phyloP scores from a whole-genome alignment of 2,113 vertebrate genomes.

The Varanus salvator region DNA sequence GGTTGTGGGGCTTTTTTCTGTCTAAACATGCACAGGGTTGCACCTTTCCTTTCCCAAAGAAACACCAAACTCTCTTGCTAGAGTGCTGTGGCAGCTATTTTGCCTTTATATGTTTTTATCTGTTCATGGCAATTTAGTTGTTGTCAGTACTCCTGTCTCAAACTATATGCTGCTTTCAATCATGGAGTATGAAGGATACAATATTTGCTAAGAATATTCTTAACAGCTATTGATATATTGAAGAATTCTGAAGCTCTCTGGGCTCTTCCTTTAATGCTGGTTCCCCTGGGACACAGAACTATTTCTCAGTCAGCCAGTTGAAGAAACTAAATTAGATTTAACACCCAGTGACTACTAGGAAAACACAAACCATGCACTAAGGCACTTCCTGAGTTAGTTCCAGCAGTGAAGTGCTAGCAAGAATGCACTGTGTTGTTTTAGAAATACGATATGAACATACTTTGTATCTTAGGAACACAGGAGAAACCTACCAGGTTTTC shows the following conservation, averaged over 20 bases:
- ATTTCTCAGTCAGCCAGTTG: neutral
- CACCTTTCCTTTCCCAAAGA: neutral
- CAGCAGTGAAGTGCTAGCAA: neutral
- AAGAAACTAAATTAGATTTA: constrained; percentile 12
- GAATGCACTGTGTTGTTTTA: neutral
- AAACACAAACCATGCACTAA: neutral
- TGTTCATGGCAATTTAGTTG: neutral
- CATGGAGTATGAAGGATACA: neutral
- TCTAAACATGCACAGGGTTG: neutral
- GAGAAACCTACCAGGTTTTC: neutral
- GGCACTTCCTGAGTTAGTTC: neutral
- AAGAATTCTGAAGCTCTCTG: neutral
- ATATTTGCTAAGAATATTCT: neutral
- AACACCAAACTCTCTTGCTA: neutral
- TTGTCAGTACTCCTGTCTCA: neutral
- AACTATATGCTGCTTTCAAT: neutral
- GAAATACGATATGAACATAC: neutral
- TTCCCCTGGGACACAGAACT: neutral
- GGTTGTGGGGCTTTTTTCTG: too few relatives aligned
- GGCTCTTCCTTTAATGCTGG: neutral
- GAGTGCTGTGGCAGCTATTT: neutral
- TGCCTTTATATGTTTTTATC: neutral
- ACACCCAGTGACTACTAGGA: neutral
- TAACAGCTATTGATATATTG: neutral
- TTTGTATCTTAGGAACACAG: neutral